These are phyloP conservation scores for Tetranychus cinnabarinus DNA, from an alignment of 1,140 invertebrate genomes.

Conservation along the genomic window DNA sequence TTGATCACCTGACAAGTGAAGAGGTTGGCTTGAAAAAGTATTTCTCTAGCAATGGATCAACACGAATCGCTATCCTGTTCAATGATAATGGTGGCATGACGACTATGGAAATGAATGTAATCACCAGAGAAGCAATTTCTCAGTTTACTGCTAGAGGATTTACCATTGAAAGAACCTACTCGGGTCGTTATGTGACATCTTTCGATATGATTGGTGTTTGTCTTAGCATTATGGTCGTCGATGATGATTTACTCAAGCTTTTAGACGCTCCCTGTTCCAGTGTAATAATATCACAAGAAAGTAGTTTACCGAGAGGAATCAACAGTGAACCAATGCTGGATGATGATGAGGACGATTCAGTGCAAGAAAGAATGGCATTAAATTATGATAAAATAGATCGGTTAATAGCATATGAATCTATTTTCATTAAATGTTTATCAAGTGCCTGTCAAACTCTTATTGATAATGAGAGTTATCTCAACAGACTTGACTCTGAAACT, in stretches of 20 bases:
- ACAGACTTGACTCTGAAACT: constrained; percentile 42
- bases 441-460: not conserved
- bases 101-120: constrained; percentile 48
- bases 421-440: not conserved
- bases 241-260: constrained; percentile 18
- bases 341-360: no score
- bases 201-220: constrained; percentile 56
- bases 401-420: no score
- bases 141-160: constrained; percentile 21
- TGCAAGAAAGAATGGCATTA: no score
- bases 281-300: not conserved
- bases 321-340: not conserved
- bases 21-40: constrained; percentile 13
- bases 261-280: constrained; percentile 25
- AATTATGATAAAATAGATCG: no score
- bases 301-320: not conserved
- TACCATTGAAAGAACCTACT: constrained; percentile 33
- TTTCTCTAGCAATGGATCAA: constrained; percentile 29
- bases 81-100: constrained; percentile 58
- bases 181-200: constrained; percentile 48
- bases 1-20: constrained; percentile 23
- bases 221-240: constrained; percentile 35
- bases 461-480: constrained; percentile 17
- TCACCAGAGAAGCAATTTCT: constrained; percentile 38
- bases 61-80: constrained; percentile 37